Evolutionary conservation across 2,888 invertebrate genomes (phyloP).

Genomic region (Sussaba pulchella): DNA sequence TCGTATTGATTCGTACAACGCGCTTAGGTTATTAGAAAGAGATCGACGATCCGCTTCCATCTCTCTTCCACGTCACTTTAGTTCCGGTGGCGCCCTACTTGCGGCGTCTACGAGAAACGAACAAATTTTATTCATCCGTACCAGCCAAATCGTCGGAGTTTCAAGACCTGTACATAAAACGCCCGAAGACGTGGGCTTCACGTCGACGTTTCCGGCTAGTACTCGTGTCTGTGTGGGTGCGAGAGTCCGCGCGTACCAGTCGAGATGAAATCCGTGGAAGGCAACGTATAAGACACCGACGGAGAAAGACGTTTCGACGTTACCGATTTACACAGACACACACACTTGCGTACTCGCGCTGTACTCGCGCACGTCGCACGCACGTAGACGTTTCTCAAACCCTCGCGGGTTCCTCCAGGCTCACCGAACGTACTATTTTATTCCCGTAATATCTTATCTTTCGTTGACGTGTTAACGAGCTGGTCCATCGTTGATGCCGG

Average conservation of each 20-base stretch:
- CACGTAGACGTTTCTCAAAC: conserved; percentile 14
- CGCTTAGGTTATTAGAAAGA: too few species aligned
- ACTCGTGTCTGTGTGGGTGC: too few species aligned
- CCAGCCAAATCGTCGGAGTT: too few species aligned
- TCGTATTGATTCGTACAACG: too few species aligned
- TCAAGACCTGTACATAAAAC: too few species aligned
- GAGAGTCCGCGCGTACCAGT: neutral
- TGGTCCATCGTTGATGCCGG: conserved; percentile 9
- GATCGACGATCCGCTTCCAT: too few species aligned
- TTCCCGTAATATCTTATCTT: conserved; percentile 69
- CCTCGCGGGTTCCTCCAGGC: conserved; percentile 19
- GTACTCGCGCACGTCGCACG: too few species aligned
- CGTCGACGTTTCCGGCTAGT: neutral
- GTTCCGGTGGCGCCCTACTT: too few species aligned
- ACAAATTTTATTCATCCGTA: too few species aligned
- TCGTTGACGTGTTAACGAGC: conserved; percentile 67
- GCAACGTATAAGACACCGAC: conserved; percentile 20
- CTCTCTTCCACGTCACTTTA: too few species aligned
- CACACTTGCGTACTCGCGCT: too few species aligned
- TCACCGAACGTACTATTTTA: conserved; percentile 56
- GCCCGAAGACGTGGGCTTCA: conserved; percentile 17
- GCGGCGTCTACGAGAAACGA: too few species aligned
- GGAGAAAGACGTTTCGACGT: conserved; percentile 1
- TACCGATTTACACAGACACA: neutral
- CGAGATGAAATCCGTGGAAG: conserved; percentile 1